Percentiles rank a stretch among this genome's conserved stretches.
Conservation (phyloP, 2,888 invertebrate species). For the Polylopha cassiicola region DNA sequence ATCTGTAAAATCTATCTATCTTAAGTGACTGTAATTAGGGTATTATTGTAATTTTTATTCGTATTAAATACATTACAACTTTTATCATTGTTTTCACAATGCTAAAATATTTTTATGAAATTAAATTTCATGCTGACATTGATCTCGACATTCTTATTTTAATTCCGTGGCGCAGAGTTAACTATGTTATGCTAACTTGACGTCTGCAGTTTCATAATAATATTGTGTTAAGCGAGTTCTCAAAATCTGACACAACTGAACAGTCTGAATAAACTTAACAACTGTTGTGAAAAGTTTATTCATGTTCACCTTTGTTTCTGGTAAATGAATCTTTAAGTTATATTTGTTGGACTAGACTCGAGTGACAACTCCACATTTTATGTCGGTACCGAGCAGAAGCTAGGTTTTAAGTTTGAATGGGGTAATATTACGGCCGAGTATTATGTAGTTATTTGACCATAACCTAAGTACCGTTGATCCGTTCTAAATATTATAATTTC, state of each 20-base stretch:
- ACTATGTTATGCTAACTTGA: conserved; percentile 61
- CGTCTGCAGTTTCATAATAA: conserved; percentile 58
- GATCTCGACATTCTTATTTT: conserved; percentile 33
- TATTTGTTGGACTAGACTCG: conserved; percentile 4
- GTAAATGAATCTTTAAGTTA: conserved; percentile 19
- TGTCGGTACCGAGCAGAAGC: no score
- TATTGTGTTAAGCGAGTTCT: conserved; percentile 61
- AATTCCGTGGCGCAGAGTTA: conserved; percentile 46
- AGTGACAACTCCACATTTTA: no score
- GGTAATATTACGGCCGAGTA: neutral
- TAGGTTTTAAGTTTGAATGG: no score
- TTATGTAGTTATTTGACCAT: neutral
- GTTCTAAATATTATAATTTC: no score
- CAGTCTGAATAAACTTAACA: conserved; percentile 56
- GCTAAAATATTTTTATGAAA: no score
- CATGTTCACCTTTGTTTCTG: conserved; percentile 34
- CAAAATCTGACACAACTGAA: conserved; percentile 60
- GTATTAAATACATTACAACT: no score
- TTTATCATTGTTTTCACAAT: no score
- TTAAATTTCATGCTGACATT: conserved; percentile 1
- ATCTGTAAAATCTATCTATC: no score
- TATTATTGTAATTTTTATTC: no score
- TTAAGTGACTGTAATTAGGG: no score
- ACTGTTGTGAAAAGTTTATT: conserved; percentile 44
- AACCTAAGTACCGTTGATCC: no score